Percentiles rank a stretch among this genome's conserved stretches.
Conservation (phyloP, 2,888 invertebrate genomes). For the Slavum lentiscoides region DNA sequence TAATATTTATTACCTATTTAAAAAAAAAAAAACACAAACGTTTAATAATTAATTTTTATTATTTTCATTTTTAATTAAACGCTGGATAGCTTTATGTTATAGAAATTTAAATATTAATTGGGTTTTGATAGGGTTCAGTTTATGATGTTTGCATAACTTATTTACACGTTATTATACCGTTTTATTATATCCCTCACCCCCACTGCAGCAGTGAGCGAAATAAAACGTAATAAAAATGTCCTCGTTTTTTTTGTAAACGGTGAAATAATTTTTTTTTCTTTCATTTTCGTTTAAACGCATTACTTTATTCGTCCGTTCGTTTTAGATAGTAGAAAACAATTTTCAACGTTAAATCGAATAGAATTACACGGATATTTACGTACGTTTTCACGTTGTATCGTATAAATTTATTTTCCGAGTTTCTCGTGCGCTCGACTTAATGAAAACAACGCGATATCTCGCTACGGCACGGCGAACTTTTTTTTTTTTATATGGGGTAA, state of each 20-base stretch:
- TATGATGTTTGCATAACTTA: slow-evolving; percentile 27
- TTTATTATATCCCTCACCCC: neutral
- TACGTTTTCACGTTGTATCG: no score
- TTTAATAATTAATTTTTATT: slow-evolving; percentile 33
- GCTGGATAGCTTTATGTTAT: slow-evolving; percentile 17
- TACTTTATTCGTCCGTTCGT: no score
- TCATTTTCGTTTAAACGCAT: slow-evolving; percentile 1
- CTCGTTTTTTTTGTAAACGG: neutral
- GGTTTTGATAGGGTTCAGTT: slow-evolving; percentile 31
- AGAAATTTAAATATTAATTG: slow-evolving; percentile 46
- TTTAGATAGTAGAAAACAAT: no score
- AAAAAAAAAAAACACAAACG: slow-evolving; percentile 8
- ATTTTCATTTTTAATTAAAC: slow-evolving; percentile 31
- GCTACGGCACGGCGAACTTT: no score
- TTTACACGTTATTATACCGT: slow-evolving; percentile 35
- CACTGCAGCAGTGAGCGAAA: neutral
- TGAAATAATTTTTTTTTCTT: no score
- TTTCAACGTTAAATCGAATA: no score
- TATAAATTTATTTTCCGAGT: no score
- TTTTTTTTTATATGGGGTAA: no score
- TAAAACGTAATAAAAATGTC: slow-evolving; percentile 20
- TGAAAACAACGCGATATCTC: no score
- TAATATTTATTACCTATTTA: slow-evolving; percentile 11
- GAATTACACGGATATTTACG: no score
- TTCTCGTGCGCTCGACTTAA: no score